Percentiles rank a stretch among this genome's conserved stretches.
Conservation (phyloP, 30 jellyfish, hydroid and myxozoan species). For the Nemopilema nomurai region DNA sequence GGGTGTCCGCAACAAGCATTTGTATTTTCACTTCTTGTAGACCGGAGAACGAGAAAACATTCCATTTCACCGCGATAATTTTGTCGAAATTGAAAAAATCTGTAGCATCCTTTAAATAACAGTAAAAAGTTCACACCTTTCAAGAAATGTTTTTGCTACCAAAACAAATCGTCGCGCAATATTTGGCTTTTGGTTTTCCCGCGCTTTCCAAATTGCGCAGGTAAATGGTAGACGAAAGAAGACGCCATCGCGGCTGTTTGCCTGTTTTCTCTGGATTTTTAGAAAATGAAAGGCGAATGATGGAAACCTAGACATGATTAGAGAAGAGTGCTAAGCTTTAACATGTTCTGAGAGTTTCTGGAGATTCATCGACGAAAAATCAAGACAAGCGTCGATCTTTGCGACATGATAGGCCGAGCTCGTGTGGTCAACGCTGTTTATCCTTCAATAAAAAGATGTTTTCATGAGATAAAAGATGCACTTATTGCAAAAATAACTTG, state of each 20-base stretch:
- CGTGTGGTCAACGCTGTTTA: no score
- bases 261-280: not conserved
- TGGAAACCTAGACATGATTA: not conserved
- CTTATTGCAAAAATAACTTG: not conserved
- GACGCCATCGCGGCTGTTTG: not conserved
- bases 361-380: no score
- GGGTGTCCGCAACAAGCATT: no score
- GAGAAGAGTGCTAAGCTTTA: not conserved
- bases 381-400: no score
- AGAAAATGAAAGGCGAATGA: not conserved
- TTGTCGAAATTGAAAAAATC: not conserved
- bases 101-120: not conserved
- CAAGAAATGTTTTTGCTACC: not conserved
- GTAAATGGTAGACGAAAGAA: not conserved
- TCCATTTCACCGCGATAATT: not conserved
- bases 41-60: not conserved
- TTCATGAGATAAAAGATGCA: no score
- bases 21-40: not conserved
- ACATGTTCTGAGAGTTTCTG: not conserved
- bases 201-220: not conserved
- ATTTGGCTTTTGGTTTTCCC: not conserved
- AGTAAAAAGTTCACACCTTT: not conserved
- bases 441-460: no score
- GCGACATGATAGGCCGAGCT: no score
- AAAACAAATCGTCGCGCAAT: not conserved